Evolutionary conservation across 2,113 vertebrate species (phyloP).

Genomic region (Platysteira castanea): DNA sequence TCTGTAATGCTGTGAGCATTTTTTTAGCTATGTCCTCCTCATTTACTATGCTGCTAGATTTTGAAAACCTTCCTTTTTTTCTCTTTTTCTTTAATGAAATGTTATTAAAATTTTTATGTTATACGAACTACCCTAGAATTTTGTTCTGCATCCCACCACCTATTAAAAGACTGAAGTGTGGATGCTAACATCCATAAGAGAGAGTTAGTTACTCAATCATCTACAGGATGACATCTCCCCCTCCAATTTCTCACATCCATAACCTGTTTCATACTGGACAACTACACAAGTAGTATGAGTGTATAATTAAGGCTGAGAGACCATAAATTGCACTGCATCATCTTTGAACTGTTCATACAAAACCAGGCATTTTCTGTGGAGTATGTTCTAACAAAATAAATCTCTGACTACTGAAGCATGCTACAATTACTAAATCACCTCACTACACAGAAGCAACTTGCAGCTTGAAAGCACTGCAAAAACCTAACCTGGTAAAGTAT

Average conservation of each 20-base stretch:
- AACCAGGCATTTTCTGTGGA: background rate
- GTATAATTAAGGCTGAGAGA: background rate
- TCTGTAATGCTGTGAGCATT: rapidly evolving
- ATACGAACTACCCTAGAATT: background rate
- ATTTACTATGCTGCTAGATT: background rate
- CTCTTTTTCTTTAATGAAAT: background rate
- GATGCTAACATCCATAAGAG: background rate
- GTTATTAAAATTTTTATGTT: background rate
- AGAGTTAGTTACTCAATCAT: background rate
- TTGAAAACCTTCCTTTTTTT: background rate
- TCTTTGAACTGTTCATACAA: background rate
- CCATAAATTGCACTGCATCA: background rate
- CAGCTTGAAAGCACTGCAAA: background rate
- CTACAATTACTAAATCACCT: background rate
- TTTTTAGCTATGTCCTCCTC: background rate
- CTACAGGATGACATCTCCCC: background rate
- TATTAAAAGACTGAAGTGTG: background rate
- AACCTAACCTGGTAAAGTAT: background rate
- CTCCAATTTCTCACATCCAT: background rate
- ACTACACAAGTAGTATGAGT: background rate
- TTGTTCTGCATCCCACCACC: background rate
- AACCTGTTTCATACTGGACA: background rate
- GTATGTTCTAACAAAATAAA: background rate
- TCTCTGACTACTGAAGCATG: background rate
- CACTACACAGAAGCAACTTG: background rate